A percentile compares a stretch with the other conserved stretches of the same genome.
Conservation (phyloP, 2,888 invertebrate genomes). For the Polydrusus cervinus region DNA sequence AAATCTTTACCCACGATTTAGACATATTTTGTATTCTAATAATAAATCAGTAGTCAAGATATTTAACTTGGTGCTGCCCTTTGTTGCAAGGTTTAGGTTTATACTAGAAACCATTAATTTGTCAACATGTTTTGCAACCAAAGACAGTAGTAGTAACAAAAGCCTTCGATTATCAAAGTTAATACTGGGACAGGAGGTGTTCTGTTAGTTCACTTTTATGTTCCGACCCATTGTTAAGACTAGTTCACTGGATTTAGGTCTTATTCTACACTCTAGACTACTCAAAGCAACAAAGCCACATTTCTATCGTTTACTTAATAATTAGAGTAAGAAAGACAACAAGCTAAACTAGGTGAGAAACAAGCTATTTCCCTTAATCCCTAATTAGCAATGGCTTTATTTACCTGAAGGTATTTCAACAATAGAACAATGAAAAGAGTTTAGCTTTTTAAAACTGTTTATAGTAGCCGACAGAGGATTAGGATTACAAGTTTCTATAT, state of each 20-base stretch:
- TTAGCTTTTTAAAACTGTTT: conserved; percentile 24
- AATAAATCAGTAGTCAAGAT: conserved; percentile 11
- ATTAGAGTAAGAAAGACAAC: background rate
- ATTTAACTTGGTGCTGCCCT: background rate
- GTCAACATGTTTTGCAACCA: conserved; percentile 39
- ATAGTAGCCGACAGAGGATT: conserved; percentile 30
- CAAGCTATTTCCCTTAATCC: background rate
- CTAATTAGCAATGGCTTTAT: conserved; percentile 45
- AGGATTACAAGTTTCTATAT: conserved; percentile 15
- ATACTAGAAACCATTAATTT: conserved; percentile 30
- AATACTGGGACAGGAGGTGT: conserved; percentile 31
- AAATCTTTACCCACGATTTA: no score
- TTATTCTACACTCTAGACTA: no score
- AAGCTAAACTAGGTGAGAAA: background rate
- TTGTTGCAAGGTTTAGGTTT: conserved; percentile 18
- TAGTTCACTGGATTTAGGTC: background rate
- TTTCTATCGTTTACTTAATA: background rate
- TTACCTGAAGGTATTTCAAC: conserved; percentile 37
- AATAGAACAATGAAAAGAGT: conserved; percentile 28
- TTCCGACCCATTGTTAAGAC: conserved; percentile 19
- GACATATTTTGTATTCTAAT: background rate
- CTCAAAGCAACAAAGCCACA: background rate
- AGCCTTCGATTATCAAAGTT: conserved; percentile 25
- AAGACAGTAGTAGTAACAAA: conserved; percentile 6
- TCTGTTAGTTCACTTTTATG: conserved; percentile 28